Base-by-base conservation (phyloP, 2,888 invertebrate species). In the Himalopsyche japonica region DNA sequence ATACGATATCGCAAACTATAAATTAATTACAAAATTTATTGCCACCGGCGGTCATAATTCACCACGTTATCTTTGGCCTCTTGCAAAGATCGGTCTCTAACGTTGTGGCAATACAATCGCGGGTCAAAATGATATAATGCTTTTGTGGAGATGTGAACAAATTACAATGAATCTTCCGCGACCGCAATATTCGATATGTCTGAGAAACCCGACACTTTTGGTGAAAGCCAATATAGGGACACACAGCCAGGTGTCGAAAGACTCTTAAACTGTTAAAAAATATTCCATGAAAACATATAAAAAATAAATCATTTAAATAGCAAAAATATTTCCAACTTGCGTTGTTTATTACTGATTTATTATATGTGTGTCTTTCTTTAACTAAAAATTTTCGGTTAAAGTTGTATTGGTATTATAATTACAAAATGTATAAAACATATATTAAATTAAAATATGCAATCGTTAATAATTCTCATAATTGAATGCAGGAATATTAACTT, bases 161-260 rank as follows among this genome's bases (percentile, higher is more conserved):
- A 57, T 57, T 57, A 57, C 57, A 57, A 57, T 57, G 76, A 57
- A 57, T 57, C 57, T 57, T 57, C 83, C 76, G 79, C 76, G 79
- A 48, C 76, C 70, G 76, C 76, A 83, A 83, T 79, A 83, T 80
- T 77, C 83, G 83, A 83, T 83, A 83, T 82, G 57, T 47, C 79
- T 76, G 76, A 76, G 83, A 79, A 83, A 83, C 77, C 64, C 76
- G 83, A 83, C 77, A 83, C 83, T 82, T 64, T 82, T 78, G 79
- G 64, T 79, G 82, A 82, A 78, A 82, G 82, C 78, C 79, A 79
- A 49, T 57, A 57, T 57, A 57, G 79, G 78, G 78, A 82, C 78
- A 79, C 64, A 82, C 47, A 43, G 30, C 70, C 79, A 37, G 43
- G 8, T 57, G 1, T 57, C 57, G 0, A 5, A 57, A 3, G 20